phyloP scores from a whole-genome alignment of 2,888 invertebrate genomes.

The Sclerodermus sp. region DNA sequence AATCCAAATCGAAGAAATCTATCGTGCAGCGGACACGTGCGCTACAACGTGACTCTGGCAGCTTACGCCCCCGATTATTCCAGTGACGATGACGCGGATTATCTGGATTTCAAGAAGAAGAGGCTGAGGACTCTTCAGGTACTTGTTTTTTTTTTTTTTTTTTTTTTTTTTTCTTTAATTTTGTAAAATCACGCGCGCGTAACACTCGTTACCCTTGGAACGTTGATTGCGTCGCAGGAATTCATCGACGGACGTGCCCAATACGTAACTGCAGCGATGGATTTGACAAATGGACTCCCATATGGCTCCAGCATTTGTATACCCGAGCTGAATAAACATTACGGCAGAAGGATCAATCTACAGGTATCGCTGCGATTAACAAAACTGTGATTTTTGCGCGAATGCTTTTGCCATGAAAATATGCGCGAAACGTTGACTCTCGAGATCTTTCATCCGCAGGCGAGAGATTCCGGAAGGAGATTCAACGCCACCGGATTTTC shows the following conservation, averaged over 20 bases:
- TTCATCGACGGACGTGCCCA: slow-evolving; percentile 58
- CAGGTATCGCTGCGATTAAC: too few relatives aligned
- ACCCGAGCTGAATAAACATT: slow-evolving; percentile 60
- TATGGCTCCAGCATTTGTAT: slow-evolving; percentile 60
- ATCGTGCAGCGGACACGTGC: slow-evolving; percentile 54
- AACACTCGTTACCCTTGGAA: too few relatives aligned
- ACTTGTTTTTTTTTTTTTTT: too few relatives aligned
- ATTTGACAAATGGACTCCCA: slow-evolving; percentile 43
- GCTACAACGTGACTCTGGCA: slow-evolving; percentile 58
- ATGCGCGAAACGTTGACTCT: too few relatives aligned
- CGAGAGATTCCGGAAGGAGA: slow-evolving; percentile 57
- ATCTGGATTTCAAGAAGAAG: slow-evolving; percentile 56
- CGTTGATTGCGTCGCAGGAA: slow-evolving; percentile 50
- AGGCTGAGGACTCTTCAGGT: slow-evolving; percentile 60
- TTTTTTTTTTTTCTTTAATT: too few relatives aligned
- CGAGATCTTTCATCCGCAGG: too few relatives aligned
- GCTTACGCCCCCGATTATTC: slow-evolving; percentile 60
- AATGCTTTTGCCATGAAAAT: too few relatives aligned
- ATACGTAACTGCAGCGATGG: slow-evolving; percentile 61
- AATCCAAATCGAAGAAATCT: slow-evolving; percentile 31
- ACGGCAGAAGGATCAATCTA: slow-evolving; percentile 56
- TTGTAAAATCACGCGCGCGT: too few relatives aligned
- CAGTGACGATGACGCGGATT: slow-evolving; percentile 55
- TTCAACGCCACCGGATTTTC: slow-evolving; percentile 50
- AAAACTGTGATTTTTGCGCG: too few relatives aligned